phyloP scores from a whole-genome alignment of 2,888 invertebrate species.

The Panopea generosa region DNA sequence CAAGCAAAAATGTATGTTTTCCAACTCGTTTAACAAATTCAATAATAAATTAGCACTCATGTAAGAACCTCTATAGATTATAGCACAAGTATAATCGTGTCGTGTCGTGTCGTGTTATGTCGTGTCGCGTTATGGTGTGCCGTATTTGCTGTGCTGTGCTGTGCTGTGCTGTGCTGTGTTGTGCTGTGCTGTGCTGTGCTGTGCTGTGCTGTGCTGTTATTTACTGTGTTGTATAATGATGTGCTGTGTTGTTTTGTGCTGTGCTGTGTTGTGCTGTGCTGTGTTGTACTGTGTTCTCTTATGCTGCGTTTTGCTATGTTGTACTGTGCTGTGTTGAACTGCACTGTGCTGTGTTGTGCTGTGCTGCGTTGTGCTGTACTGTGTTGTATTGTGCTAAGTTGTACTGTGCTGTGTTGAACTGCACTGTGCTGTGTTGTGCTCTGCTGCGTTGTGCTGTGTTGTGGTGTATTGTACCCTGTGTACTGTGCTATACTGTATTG shows the following conservation, averaged over 20 bases:
- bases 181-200: background rate
- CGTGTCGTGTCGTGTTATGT: background rate
- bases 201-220: background rate
- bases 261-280: background rate
- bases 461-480: background rate
- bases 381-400: background rate
- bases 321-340: no score
- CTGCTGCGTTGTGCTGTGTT: background rate
- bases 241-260: background rate
- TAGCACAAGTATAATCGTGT: no score
- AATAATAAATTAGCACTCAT: no score
- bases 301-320: no score
- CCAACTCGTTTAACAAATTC: no score
- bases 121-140: background rate
- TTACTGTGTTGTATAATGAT: background rate
- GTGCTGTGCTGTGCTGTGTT: background rate
- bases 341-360: no score
- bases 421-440: background rate
- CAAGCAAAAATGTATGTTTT: no score
- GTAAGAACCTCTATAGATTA: no score
- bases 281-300: background rate
- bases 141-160: background rate
- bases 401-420: background rate
- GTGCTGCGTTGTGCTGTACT: no score
- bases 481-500: background rate